Percentiles rank a stretch among this genome's conserved stretches.
Conservation (phyloP, 1,140 invertebrate genomes). For the Ganaspis sp. region DNA sequence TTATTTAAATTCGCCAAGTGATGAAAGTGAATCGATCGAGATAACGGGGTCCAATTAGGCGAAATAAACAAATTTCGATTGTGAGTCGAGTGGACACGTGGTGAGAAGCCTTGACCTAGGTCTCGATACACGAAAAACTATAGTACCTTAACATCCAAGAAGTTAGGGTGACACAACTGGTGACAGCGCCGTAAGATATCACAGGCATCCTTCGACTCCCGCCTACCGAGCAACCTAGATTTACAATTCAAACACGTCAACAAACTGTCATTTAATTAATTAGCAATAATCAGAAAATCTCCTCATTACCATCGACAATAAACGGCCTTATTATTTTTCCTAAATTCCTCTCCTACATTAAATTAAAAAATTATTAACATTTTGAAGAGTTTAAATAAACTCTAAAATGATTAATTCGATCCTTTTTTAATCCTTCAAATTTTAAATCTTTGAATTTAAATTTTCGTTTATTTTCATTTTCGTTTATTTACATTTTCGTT, state of each 20-base stretch:
- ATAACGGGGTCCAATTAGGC: background rate
- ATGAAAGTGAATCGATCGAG: background rate
- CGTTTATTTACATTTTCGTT: too few species aligned
- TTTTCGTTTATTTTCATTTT: too few species aligned
- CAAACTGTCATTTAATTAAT: background rate
- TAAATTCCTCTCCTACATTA: too few species aligned
- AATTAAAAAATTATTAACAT: too few species aligned
- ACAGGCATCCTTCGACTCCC: constrained; percentile 79
- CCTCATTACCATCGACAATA: constrained; percentile 22
- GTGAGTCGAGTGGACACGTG: constrained; percentile 7
- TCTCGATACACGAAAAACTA: constrained; percentile 46
- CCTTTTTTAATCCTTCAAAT: too few species aligned
- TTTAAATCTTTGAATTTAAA: too few species aligned
- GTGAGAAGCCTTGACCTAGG: constrained; percentile 16
- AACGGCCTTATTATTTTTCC: background rate
- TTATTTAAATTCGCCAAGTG: background rate
- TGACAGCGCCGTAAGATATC: constrained; percentile 69
- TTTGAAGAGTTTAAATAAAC: too few species aligned
- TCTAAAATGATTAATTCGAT: too few species aligned
- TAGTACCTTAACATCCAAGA: constrained; percentile 82
- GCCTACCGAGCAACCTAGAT: constrained; percentile 59
- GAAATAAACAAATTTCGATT: background rate
- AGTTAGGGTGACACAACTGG: constrained; percentile 75
- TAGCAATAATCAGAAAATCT: background rate
- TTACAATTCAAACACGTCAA: constrained; percentile 30